Base-by-base conservation (phyloP, 2,888 invertebrate species). In the Sycophila texana region DNA sequence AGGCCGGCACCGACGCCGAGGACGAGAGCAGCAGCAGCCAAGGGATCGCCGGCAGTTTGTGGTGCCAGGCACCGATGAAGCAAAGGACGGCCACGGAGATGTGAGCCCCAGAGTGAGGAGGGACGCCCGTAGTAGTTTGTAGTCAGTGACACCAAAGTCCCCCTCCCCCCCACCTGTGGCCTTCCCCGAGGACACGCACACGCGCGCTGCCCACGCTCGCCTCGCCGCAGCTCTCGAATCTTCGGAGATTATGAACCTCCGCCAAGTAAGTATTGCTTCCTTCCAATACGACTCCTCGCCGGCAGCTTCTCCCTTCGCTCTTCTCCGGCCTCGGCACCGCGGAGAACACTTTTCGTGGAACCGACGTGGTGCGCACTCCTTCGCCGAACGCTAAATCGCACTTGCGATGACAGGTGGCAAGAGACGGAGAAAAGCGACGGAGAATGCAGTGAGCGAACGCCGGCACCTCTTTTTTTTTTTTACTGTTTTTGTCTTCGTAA, bases 101-200 rank as follows among this genome's bases (percentile, higher is more conserved):
- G 90, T 89, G 89, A 90, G 85, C 88, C 88, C 86, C 85, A 30
- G 85, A 86, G 82, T 86, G 81, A 84, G 82, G 80, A 86, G 84
- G 83, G 84, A 85, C 85, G 82, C 86, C 58, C 84, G 39, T 39
- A 86, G 89, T 90, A 90, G 90, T 90, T 90, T 89, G 89, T 89
- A 90, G 90, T 87, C 47, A 39, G 57, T 22, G 67, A 63, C 55
- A 68, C 84, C 77, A 76, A 80, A 80, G 83, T 79, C 39, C 39
- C 39, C 39, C 39, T 39, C 39, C 39, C 39, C 30, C 39, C 60
- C 77, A 49, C 57, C 51, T 18, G 55, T 57, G 71, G 71, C 71
- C 71, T 71, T 71, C 71, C 58, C 49, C 71, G 71, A 71, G 63
- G 61, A 73, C 61, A 53, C 60, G 30, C n/a, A 18, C 18, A 13